Conservation (phyloP, 1,140 invertebrate genomes). For the Holcopasites calliopsidis region DNA sequence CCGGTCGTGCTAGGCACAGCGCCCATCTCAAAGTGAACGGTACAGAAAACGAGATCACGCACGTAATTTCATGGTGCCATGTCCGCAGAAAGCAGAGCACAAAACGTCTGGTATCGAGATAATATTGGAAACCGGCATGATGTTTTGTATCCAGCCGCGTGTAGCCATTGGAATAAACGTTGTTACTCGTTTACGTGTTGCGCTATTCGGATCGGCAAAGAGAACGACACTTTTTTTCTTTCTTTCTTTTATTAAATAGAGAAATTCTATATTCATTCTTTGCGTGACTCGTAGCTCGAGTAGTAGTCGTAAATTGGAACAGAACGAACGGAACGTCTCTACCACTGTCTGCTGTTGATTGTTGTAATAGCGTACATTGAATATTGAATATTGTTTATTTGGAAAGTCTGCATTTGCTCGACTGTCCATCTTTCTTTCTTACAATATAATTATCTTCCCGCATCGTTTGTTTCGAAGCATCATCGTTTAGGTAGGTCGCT, state of each 20-base stretch:
- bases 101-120: not conserved
- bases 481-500: slow-evolving; percentile 56
- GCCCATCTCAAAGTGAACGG: slow-evolving; percentile 81
- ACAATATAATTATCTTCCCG: slow-evolving; percentile 42
- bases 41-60: slow-evolving; percentile 60
- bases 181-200: slow-evolving; percentile 44
- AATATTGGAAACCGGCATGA: slow-evolving; percentile 52
- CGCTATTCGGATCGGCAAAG: slow-evolving; percentile 5
- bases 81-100: slow-evolving; percentile 26
- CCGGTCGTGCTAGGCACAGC: slow-evolving; percentile 82
- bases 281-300: slow-evolving; percentile 48
- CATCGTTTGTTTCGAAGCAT: slow-evolving; percentile 52
- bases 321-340: slow-evolving; percentile 42
- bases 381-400: slow-evolving; percentile 47
- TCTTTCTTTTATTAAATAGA: not conserved
- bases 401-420: slow-evolving; percentile 58
- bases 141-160: slow-evolving; percentile 53
- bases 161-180: slow-evolving; percentile 37
- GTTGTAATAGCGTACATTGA: slow-evolving; percentile 53
- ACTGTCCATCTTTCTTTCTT: slow-evolving; percentile 45
- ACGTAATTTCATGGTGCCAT: slow-evolving; percentile 34
- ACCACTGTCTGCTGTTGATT: slow-evolving; percentile 53
- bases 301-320: slow-evolving; percentile 46
- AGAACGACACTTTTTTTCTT: slow-evolving; percentile 37
- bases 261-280: slow-evolving; percentile 3